A percentile compares a stretch with the other conserved stretches of the same genome.
Conservation (phyloP, 2,113 vertebrate genomes). For the Mormoops blainvillei region DNA sequence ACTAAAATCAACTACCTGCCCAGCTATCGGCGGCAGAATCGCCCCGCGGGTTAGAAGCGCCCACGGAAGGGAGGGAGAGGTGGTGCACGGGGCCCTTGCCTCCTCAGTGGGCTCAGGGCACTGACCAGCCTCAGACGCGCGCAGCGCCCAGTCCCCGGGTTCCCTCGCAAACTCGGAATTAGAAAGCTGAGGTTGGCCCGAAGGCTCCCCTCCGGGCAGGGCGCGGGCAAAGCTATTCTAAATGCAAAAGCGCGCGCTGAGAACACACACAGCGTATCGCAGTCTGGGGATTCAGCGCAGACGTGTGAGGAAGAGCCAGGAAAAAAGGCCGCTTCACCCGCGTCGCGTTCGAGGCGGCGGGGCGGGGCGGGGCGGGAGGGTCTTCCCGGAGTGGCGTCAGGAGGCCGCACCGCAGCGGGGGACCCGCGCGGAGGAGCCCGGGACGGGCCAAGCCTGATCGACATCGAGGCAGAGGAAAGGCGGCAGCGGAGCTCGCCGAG, state of each 20-base stretch:
- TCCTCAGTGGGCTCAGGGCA: not conserved
- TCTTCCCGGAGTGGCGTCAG: no score
- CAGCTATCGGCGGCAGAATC: not conserved
- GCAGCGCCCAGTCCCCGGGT: not conserved
- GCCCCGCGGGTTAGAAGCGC: rapidly evolving
- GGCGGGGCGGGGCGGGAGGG: no score
- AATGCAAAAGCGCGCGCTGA: constrained; percentile 25
- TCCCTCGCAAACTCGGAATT: constrained; percentile 13
- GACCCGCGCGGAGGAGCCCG: no score
- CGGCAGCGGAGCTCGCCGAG: no score
- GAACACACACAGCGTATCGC: constrained; percentile 25
- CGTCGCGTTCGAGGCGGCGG: not conserved
- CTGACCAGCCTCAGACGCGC: not conserved
- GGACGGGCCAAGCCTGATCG: no score
- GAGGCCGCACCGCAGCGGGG: no score
- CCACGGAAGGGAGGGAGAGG: rapidly evolving
- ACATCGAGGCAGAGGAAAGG: rapidly evolving
- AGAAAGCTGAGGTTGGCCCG: not conserved
- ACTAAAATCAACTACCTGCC: not conserved
- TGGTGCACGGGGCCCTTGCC: rapidly evolving
- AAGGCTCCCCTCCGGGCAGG: not conserved
- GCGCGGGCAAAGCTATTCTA: not conserved
- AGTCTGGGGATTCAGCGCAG: constrained; percentile 16
- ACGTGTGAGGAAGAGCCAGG: not conserved
- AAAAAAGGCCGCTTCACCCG: not conserved